Evolutionary conservation across 2,888 invertebrate species (phyloP).

Genomic region (Phyto melanocephala): DNA sequence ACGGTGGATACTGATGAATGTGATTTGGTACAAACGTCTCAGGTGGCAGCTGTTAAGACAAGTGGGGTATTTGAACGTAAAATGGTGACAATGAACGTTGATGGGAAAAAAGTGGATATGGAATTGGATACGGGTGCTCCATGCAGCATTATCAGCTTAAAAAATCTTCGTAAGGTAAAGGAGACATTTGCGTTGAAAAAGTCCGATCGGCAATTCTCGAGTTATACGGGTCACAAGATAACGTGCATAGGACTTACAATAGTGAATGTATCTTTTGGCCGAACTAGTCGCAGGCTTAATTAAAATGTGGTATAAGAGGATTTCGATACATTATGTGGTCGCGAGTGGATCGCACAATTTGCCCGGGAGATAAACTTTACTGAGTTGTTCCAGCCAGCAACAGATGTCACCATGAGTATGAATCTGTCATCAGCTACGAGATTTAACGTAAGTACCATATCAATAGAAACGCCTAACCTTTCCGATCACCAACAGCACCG

Average conservation of each 20-base stretch:
- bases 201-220: not conserved
- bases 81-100: not conserved
- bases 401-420: not conserved
- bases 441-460: not conserved
- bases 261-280: not conserved
- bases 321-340: constrained; percentile 1
- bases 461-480: not conserved
- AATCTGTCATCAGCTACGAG: not conserved
- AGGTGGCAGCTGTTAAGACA: not conserved
- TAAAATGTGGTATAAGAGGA: not conserved
- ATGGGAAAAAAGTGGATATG: not conserved
- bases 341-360: constrained; percentile 28
- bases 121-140: constrained; percentile 20
- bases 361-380: constrained; percentile 11
- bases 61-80: not conserved
- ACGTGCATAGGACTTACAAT: not conserved
- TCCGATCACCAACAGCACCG: not conserved
- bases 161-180: no score
- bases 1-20: not conserved
- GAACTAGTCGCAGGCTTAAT: not conserved
- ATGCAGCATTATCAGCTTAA: not conserved
- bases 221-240: constrained; percentile 1
- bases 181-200: not conserved
- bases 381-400: not conserved
- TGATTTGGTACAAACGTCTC: not conserved